Conservation (phyloP, 2,888 invertebrate species). For the Monochamus alternatus region DNA sequence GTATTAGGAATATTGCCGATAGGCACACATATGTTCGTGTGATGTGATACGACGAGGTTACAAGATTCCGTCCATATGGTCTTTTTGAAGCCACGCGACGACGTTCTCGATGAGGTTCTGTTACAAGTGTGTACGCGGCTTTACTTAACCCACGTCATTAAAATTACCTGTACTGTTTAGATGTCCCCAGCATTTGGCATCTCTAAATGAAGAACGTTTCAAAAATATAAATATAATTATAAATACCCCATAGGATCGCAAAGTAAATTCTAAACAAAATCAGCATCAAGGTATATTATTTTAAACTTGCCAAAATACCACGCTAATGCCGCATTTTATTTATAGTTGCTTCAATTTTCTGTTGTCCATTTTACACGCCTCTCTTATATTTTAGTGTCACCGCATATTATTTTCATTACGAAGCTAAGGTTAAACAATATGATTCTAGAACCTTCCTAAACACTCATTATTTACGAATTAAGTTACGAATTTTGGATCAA, state of each 20-base stretch:
- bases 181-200: no score
- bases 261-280: not conserved
- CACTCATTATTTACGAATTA: not conserved
- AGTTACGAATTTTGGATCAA: no score
- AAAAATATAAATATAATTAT: not conserved
- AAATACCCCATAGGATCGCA: not conserved
- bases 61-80: no score
- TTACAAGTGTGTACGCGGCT: no score
- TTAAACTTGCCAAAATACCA: conserved; percentile 26
- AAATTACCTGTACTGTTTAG: no score
- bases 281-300: conserved; percentile 22
- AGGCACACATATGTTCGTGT: no score
- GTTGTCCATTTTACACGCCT: conserved; percentile 11
- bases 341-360: conserved; percentile 19
- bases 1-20: no score
- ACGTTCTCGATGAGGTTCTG: no score
- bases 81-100: no score
- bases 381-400: conserved; percentile 1
- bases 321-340: conserved; percentile 13
- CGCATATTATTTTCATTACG: conserved; percentile 25
- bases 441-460: not conserved
- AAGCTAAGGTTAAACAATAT: not conserved
- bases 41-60: no score
- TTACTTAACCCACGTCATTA: no score
- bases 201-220: no score